Conservation (phyloP, 2,113 vertebrate species). For the Pavo muticus region DNA sequence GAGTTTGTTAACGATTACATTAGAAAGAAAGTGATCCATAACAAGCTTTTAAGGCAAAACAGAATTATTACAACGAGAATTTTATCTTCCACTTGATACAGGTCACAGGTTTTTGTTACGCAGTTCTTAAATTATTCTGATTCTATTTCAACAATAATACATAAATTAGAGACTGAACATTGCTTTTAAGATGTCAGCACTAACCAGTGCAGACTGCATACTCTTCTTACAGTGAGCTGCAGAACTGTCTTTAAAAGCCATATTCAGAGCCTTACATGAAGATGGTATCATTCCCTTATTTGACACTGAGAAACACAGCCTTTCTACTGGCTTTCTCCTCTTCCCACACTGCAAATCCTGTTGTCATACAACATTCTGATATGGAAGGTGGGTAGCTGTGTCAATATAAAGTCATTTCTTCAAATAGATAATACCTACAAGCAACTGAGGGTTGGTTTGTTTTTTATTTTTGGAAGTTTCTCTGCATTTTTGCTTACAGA, state of each 20-base stretch:
- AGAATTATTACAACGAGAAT: neutral
- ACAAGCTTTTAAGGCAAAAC: neutral
- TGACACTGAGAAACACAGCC: neutral
- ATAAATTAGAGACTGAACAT: neutral
- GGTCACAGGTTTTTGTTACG: neutral
- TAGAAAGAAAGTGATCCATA: slow-evolving; percentile 1
- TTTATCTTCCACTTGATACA: neutral
- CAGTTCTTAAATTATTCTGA: neutral
- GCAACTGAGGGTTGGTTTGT: too few species aligned
- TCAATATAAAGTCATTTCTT: neutral
- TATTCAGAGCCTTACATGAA: neutral
- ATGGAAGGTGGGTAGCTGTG: neutral
- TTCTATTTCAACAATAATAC: neutral
- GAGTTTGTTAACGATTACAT: slow-evolving; percentile 16
- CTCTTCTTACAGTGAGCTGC: neutral
- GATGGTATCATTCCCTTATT: neutral
- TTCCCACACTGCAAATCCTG: neutral
- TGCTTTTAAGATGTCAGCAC: neutral
- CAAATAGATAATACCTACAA: neutral
- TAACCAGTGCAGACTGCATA: neutral
- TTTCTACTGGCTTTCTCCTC: neutral
- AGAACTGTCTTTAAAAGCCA: neutral
- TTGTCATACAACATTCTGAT: neutral
- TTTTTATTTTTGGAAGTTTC: neutral
- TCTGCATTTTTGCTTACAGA: neutral